phyloP scores from a whole-genome alignment of 2,888 invertebrate genomes.

The Stegana nigrithorax region DNA sequence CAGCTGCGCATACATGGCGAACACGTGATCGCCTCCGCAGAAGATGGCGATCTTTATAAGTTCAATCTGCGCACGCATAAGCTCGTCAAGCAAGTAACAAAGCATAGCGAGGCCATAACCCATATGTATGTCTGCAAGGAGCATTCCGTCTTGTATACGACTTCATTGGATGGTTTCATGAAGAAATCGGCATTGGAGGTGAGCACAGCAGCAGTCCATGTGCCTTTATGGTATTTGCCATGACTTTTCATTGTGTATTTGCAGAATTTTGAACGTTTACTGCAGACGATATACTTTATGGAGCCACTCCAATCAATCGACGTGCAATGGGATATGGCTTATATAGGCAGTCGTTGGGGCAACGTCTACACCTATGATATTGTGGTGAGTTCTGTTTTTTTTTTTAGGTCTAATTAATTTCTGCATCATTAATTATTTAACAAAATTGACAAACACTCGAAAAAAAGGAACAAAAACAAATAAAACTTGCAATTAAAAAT shows the following conservation, averaged over 20 bases:
- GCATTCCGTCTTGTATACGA: constrained; percentile 58
- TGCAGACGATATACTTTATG: constrained; percentile 60
- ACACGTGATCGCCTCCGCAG: constrained; percentile 63
- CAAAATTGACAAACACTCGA: constrained; percentile 44
- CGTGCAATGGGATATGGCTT: constrained; percentile 78
- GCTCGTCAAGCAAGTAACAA: constrained; percentile 58
- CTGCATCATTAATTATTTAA: constrained; percentile 54
- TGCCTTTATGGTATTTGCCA: no score
- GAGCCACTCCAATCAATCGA: constrained; percentile 81
- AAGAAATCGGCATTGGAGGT: constrained; percentile 65
- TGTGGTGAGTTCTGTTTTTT: constrained; percentile 70
- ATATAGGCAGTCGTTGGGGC: constrained; percentile 79
- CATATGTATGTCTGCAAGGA: constrained; percentile 56
- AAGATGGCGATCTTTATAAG: constrained; percentile 66
- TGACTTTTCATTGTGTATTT: background rate
- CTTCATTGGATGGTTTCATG: constrained; percentile 65
- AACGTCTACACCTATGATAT: constrained; percentile 77
- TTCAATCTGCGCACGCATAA: constrained; percentile 56
- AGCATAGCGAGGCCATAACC: constrained; percentile 66
- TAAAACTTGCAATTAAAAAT: constrained; percentile 60
- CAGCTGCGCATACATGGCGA: constrained; percentile 59
- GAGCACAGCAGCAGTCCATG: constrained; percentile 21
- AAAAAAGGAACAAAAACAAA: no score
- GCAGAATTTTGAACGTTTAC: constrained; percentile 62
- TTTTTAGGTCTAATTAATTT: no score